Evolutionary conservation across 2,888 invertebrate species (phyloP).

Genomic region (Eretmocerus hayati): DNA sequence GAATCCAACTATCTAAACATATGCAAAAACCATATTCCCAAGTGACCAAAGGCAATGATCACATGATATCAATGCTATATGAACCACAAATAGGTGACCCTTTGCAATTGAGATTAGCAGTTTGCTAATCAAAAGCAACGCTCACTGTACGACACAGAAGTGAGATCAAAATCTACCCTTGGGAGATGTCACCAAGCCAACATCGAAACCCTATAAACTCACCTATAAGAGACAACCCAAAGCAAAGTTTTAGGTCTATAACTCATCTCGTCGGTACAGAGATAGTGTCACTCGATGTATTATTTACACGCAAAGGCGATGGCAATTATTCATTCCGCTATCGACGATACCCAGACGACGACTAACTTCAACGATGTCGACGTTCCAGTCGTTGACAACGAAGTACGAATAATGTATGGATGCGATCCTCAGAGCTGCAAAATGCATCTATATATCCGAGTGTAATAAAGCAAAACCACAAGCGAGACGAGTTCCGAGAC

Average conservation of each 20-base stretch:
- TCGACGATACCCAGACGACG: conserved; percentile 23
- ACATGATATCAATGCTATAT: no score
- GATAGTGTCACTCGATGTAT: conserved; percentile 42
- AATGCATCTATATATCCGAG: no score
- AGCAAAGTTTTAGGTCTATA: conserved; percentile 30
- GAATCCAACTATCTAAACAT: no score
- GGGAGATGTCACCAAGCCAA: conserved; percentile 18
- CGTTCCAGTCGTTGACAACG: background rate
- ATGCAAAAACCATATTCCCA: no score
- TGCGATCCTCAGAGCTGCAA: no score
- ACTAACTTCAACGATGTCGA: background rate
- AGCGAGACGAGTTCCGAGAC: background rate
- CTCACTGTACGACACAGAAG: conserved; percentile 30
- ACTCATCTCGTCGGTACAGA: conserved; percentile 33
- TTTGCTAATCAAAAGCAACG: no score
- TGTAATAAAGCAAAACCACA: no score
- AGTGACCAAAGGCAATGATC: no score
- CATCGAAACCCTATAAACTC: conserved; percentile 23
- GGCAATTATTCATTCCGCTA: conserved; percentile 44
- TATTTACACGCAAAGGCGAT: conserved; percentile 33
- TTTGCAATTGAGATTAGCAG: no score
- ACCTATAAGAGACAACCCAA: no score
- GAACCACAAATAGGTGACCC: no score
- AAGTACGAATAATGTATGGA: background rate
- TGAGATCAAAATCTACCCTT: conserved; percentile 44